Percentiles rank a stretch among this genome's conserved stretches.
These are phyloP conservation scores for Xyliphius kryptos DNA, from an alignment of 2,113 vertebrate species.

Conservation along the genomic window DNA sequence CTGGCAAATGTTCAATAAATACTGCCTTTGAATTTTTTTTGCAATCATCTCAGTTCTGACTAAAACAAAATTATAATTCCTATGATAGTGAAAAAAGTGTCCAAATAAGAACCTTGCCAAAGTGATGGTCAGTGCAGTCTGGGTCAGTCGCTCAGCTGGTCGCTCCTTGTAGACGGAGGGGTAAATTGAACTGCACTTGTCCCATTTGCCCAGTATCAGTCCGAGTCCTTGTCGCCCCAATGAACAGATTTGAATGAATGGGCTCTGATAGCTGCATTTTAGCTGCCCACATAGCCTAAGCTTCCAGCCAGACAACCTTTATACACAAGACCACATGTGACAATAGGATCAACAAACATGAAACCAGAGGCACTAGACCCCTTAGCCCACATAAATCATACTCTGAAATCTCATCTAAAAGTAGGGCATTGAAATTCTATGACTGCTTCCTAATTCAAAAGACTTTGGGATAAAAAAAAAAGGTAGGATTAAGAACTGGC, in stretches of 20 bases:
- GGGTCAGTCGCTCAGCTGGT: conserved; percentile 56
- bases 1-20: no score
- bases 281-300: conserved; percentile 95
- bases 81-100: conserved; percentile 33
- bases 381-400: conserved; percentile 53
- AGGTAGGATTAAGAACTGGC: no score
- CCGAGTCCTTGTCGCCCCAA: conserved; percentile 87
- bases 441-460: conserved; percentile 25
- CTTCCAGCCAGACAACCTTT: conserved; percentile 94
- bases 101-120: conserved; percentile 83
- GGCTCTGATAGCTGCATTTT: conserved; percentile 92
- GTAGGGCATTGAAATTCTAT: conserved; percentile 49
- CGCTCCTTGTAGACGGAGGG: conserved; percentile 74
- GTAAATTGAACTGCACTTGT: conserved; percentile 80
- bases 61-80: background rate
- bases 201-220: conserved; percentile 84
- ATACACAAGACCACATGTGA: conserved; percentile 83
- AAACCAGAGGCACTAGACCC: conserved; percentile 57
- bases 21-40: no score
- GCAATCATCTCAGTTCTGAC: background rate
- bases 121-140: conserved; percentile 69
- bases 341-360: conserved; percentile 75
- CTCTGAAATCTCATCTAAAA: conserved; percentile 47
- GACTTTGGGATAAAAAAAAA: background rate
- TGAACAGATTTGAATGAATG: conserved; percentile 96